phyloP scores from a whole-genome alignment of 64 coral and sea anemone genomes.

The Dendronephthya gigantea region DNA sequence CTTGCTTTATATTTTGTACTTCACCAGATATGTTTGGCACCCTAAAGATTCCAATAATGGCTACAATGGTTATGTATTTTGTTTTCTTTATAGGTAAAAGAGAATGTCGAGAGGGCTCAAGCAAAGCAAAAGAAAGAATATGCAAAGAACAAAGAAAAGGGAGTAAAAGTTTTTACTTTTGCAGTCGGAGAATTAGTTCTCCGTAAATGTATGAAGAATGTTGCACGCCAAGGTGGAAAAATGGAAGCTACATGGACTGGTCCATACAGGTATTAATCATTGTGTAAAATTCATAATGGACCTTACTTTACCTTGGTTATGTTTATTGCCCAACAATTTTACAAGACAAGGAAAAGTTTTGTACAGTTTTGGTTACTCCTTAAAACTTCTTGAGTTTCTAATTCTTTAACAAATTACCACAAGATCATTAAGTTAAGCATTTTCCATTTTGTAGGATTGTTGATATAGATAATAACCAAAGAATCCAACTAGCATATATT shows the following conservation, averaged over 20 bases:
- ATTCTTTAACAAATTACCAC: too few relatives aligned
- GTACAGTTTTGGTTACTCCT: too few relatives aligned
- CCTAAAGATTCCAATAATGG: background rate
- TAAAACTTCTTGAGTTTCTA: too few relatives aligned
- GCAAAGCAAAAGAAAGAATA: conserved; percentile 32
- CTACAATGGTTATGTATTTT: background rate
- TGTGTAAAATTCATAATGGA: too few relatives aligned
- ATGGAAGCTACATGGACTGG: conserved; percentile 28
- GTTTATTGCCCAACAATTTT: too few relatives aligned
- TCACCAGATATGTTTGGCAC: too few relatives aligned
- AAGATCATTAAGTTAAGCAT: too few relatives aligned
- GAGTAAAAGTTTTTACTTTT: background rate
- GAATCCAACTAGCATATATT: too few relatives aligned
- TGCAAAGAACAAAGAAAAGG: conserved; percentile 18
- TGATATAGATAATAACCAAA: too few relatives aligned
- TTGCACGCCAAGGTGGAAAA: conserved; percentile 15
- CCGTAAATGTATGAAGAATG: conserved; percentile 20
- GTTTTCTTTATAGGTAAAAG: background rate
- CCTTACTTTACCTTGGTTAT: too few relatives aligned
- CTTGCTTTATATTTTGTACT: background rate
- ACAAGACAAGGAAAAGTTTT: too few relatives aligned
- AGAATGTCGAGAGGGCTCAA: conserved; percentile 33
- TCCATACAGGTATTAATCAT: background rate
- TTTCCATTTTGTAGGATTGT: too few relatives aligned
- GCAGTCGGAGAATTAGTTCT: background rate